Percentiles rank a stretch among this genome's conserved stretches.
Conservation (phyloP, 2,888 invertebrate species). For the Saturnia japonica region DNA sequence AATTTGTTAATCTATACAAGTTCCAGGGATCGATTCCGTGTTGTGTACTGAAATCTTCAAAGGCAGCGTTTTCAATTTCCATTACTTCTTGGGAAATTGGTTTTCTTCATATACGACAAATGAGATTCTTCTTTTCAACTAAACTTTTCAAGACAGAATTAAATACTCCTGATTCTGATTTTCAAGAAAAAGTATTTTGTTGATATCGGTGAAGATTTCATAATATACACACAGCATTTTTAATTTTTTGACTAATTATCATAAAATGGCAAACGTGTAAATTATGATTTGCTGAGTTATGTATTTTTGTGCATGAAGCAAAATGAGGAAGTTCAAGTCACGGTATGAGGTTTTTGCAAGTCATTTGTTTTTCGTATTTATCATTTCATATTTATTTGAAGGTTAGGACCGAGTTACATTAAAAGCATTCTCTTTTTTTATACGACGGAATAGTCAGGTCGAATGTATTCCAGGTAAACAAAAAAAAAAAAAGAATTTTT, state of each 20-base stretch:
- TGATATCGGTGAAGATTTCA: not conserved
- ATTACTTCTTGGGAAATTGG: not conserved
- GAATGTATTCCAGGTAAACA: too few relatives aligned
- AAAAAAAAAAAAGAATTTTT: too few relatives aligned
- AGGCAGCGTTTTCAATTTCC: not conserved
- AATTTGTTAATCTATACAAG: not conserved
- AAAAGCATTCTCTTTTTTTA: too few relatives aligned
- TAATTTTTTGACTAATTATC: not conserved
- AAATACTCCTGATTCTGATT: too few relatives aligned
- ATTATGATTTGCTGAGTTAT: not conserved
- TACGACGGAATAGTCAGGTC: too few relatives aligned
- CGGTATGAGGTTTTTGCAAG: not conserved
- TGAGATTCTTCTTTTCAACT: too few relatives aligned
- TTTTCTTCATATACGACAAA: not conserved
- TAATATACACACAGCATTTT: not conserved
- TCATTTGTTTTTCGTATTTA: constrained; percentile 5
- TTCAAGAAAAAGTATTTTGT: not conserved
- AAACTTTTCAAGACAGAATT: too few relatives aligned
- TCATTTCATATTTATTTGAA: not conserved
- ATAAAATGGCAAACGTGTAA: not conserved
- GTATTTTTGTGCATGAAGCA: not conserved
- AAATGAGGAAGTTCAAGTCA: not conserved
- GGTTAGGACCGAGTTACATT: not conserved
- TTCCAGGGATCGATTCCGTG: not conserved
- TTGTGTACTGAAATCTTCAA: not conserved